Conservation (phyloP, 2,888 invertebrate genomes). For the Adelphocoris suturalis region DNA sequence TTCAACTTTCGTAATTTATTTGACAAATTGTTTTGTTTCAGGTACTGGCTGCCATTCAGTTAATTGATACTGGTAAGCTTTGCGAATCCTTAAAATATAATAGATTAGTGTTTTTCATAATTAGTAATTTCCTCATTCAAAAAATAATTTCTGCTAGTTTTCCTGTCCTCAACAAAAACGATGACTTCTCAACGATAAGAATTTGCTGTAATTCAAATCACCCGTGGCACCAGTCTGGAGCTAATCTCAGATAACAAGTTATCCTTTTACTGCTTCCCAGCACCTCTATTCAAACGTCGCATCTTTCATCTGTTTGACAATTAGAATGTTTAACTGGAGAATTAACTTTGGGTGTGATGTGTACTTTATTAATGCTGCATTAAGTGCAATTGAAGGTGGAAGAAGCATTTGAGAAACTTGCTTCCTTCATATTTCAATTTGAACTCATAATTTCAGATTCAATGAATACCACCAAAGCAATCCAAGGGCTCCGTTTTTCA, state of each 20-base stretch:
- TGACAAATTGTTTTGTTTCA: not conserved
- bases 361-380: not conserved
- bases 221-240: not conserved
- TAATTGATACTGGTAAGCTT: not conserved
- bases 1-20: no score
- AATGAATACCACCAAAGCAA: no score
- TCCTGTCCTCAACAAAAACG: not conserved
- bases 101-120: no score
- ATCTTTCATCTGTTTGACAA: slow-evolving; percentile 7
- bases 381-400: not conserved
- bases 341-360: not conserved
- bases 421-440: no score
- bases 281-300: not conserved
- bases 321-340: slow-evolving; percentile 16
- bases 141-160: not conserved
- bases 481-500: no score
- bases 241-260: slow-evolving; percentile 44
- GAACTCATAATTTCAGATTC: no score
- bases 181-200: not conserved
- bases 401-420: no score
- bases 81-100: not conserved
- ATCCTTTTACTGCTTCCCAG: slow-evolving; percentile 43
- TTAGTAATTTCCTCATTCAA: not conserved
- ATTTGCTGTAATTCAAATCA: slow-evolving; percentile 31
- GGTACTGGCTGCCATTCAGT: not conserved